phyloP scores from a whole-genome alignment of 2,797 vertebrate genomes.

The Arremon brunneinucha region DNA sequence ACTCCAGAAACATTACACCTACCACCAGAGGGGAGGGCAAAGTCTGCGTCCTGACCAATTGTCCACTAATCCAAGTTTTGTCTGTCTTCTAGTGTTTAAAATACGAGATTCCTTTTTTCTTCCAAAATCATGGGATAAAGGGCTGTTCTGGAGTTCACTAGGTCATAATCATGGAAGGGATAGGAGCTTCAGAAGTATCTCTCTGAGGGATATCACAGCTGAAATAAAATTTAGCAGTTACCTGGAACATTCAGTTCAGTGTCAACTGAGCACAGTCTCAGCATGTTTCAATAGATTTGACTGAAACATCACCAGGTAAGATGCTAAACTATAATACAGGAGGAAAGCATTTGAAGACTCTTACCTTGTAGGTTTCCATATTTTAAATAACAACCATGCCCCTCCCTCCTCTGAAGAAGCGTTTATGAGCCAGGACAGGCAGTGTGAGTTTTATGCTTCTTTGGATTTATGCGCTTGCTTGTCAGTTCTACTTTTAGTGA shows the following conservation, averaged over 20 bases:
- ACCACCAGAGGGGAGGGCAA: neutral
- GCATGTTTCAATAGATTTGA: neutral
- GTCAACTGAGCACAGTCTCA: neutral
- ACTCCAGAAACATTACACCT: neutral
- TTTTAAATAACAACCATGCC: neutral
- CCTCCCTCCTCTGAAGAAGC: neutral
- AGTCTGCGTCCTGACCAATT: neutral
- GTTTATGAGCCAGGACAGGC: neutral
- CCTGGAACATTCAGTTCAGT: neutral
- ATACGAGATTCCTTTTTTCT: neutral
- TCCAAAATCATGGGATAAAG: neutral
- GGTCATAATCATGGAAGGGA: neutral
- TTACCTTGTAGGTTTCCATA: neutral
- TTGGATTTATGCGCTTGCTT: neutral
- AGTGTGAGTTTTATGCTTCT: neutral
- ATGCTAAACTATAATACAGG: neutral
- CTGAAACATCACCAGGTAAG: neutral
- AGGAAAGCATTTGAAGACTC: neutral
- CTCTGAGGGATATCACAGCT: neutral
- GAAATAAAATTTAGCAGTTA: neutral
- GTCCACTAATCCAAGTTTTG: fast-evolving
- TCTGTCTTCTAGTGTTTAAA: neutral
- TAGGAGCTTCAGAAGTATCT: neutral
- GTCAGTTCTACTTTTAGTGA: neutral
- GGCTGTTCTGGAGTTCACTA: neutral